Evolutionary conservation across 2,888 invertebrate genomes (phyloP).

Genomic region (Monoplex corrugatus): DNA sequence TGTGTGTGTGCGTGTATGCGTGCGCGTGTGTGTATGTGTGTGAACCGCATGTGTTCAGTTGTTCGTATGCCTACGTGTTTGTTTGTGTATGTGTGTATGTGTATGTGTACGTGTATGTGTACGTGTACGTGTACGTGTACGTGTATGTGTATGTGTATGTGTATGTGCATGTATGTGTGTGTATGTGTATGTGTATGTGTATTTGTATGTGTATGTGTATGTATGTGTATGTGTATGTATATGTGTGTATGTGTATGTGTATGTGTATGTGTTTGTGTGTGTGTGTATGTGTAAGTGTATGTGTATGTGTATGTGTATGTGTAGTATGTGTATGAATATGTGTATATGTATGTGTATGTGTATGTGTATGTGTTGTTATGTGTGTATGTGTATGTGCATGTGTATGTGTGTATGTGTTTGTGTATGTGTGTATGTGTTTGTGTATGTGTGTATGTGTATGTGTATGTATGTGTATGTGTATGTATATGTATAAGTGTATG

Average conservation of each 20-base stretch:
- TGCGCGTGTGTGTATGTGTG: too few species aligned
- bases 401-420: background rate
- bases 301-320: background rate
- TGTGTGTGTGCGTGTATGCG: too few species aligned
- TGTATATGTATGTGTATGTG: slow-evolving; percentile 7
- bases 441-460: background rate
- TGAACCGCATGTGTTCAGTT: too few species aligned
- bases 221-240: background rate
- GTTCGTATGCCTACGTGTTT: too few species aligned
- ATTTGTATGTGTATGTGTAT: too few species aligned
- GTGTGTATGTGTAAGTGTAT: background rate
- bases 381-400: background rate
- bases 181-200: too few species aligned
- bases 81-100: too few species aligned
- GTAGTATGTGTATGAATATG: background rate
- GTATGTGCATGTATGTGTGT: too few species aligned
- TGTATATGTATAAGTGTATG: background rate
- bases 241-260: slow-evolving; percentile 13
- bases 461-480: background rate
- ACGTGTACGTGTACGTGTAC: too few species aligned
- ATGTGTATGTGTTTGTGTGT: background rate
- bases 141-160: too few species aligned
- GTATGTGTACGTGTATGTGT: too few species aligned
- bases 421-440: background rate
- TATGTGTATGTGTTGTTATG: background rate